phyloP scores from a whole-genome alignment of 2,888 invertebrate species.

The Chalcosyrphus nemorum region DNA sequence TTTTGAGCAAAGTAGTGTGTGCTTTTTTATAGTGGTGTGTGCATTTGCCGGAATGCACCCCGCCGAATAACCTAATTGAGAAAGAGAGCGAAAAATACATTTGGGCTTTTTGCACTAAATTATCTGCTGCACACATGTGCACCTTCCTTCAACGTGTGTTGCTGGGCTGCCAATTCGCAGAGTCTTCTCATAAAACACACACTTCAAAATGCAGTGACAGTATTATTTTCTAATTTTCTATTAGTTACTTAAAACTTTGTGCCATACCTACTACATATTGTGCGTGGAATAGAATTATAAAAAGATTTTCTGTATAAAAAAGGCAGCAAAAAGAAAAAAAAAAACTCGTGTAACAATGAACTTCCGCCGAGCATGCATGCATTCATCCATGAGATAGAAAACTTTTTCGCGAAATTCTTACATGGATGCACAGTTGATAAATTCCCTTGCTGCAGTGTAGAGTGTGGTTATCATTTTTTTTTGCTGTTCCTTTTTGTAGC shows the following conservation, averaged over 20 bases:
- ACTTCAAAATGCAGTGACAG: slow-evolving; percentile 14
- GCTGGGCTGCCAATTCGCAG: background rate
- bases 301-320: background rate
- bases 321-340: background rate
- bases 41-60: slow-evolving; percentile 53
- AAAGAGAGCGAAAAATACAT: background rate
- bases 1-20: slow-evolving; percentile 6
- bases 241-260: background rate
- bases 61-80: slow-evolving; percentile 1
- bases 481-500: background rate
- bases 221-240: background rate
- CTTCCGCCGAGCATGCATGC: slow-evolving; percentile 42
- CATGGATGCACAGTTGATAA: slow-evolving; percentile 26
- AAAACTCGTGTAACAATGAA: slow-evolving; percentile 40
- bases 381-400: slow-evolving; percentile 42
- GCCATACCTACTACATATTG: background rate
- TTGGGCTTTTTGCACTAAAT: background rate
- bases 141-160: background rate
- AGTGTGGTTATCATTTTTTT: background rate
- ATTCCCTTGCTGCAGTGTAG: slow-evolving; percentile 25
- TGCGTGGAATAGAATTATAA: background rate
- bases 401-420: slow-evolving; percentile 28
- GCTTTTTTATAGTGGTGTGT: slow-evolving; percentile 40
- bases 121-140: background rate
- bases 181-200: background rate